These are phyloP conservation scores for Rhizomys pruinosus DNA, from an alignment of 2,113 vertebrate genomes.

Conservation along the genomic window DNA sequence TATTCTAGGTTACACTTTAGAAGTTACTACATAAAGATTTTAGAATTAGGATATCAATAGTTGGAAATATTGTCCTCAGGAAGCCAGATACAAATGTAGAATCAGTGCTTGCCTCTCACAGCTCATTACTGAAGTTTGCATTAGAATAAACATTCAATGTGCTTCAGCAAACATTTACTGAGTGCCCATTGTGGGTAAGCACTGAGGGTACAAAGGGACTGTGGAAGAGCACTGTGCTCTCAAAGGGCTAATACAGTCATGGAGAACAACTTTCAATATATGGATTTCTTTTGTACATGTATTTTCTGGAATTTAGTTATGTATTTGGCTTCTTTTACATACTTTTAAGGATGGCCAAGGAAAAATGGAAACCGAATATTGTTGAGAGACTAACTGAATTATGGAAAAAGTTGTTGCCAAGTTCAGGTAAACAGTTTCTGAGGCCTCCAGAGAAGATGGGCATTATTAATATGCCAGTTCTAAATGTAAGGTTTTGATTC, in stretches of 20 bases:
- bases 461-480: slow-evolving; percentile 59
- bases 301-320: slow-evolving; percentile 36
- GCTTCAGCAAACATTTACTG: not conserved
- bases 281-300: not conserved
- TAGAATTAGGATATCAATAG: slow-evolving; percentile 2
- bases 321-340: slow-evolving; percentile 39
- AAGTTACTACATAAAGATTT: not conserved
- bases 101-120: not conserved
- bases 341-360: slow-evolving; percentile 31
- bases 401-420: slow-evolving; percentile 37
- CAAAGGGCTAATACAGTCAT: not conserved
- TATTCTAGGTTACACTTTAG: not conserved
- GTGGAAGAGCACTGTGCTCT: not conserved
- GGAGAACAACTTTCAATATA: not conserved
- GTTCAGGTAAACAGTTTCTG: slow-evolving; percentile 66
- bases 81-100: not conserved
- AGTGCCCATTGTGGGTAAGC: not conserved
- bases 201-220: not conserved
- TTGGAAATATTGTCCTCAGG: not conserved
- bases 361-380: slow-evolving; percentile 47
- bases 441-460: slow-evolving; percentile 60
- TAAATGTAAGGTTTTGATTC: slow-evolving; percentile 59
- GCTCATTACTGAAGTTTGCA: not conserved
- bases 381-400: slow-evolving; percentile 51
- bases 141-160: not conserved